Base-by-base conservation (phyloP, 2,888 invertebrate genomes). In the Sipha maydis region DNA sequence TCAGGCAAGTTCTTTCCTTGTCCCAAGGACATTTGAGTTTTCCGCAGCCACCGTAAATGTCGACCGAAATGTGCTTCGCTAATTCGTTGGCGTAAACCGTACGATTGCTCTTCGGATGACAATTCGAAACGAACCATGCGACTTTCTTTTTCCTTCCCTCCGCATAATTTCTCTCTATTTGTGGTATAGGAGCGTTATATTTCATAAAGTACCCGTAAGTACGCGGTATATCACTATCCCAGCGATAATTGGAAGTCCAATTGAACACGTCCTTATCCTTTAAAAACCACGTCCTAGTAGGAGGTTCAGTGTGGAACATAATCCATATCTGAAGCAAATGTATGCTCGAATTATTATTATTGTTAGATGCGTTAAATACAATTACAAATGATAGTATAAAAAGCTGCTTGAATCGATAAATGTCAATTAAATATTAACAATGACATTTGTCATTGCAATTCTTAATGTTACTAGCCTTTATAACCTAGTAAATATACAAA, bases 111-210 rank as follows among this genome's bases (percentile, higher is more conserved):
- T 97, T 94, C 8, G 98, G 97, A 90, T 96, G 97, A 92, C 99
- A 99, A 92, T 99, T 99, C 71, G 98, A 98, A 88, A 99, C 99
- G 93, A 99, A 99, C 99, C 99, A 99, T 85, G 98, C 98, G 11
- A 98, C 96, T 93, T 97, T 96, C 92, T 96, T 97, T 71, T 97
- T 98, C 92, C 98, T 98, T 91, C 97, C 97, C 28, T 94, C 94
- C 0, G 96, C 96, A 91, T 95, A 97, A 71, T 90, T 89, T 76
- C 94, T 94, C 2, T 11, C 28, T 25, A 8, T 67, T 0, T 0
- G 3, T 1, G 78, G 28, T 9, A 54, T 1, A 90, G 93, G 93
- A 31, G 94, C 93, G 92, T 98, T 95, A 91, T 95, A 97, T 92
- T 97, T 97, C 83, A 96, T 95, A 96, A 97, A 99, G 91, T 96